Evolutionary conservation across 2,888 invertebrate species (phyloP), one percentile per base, ranked within the genome.

Genomic region (Trissolcus japonicus): DNA sequence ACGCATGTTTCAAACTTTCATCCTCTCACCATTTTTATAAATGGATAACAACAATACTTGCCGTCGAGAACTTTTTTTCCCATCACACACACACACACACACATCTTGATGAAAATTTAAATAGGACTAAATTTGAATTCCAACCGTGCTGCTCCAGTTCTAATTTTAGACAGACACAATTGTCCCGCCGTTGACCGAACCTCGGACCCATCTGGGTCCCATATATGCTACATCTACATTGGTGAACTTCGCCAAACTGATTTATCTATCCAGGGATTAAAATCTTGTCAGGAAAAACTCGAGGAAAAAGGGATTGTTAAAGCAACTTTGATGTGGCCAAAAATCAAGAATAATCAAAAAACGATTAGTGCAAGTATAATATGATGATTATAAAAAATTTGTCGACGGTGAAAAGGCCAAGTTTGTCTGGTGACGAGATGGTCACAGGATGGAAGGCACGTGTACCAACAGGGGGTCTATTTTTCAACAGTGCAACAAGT

Each of bases 401-500:
- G 43, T 46, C 6, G 16, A 1, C 14, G 3, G 14, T 14, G n/a
- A 16, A 46, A 46, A 16, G 46, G 14, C 1, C 25, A 46, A 16
- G 6, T 14, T 13, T 16, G 4, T 46, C n/a, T n/a, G 40, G 21
- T 25, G 16, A 7, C 50, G 50, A 73, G 76, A 69, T 60, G 59
- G 63, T 62, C 57, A 69, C 63, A 79, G 80, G 66, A 83, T 85
- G 86, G 79, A 81, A 81, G 84, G 85, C 86, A 87, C 86, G 84
- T 86, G 86, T 85, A 73, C 29, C 85, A 63, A 83, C 84, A 82
- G 86, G 86, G 86, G 86, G 86, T 83, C 83, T 60, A 81, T 80
- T 84, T 86, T 86, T 83, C 81, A 78, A 80, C 61, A 79, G 81
- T 73, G 86, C 86, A 87, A 86, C 86, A 87, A 87, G 87, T 86